Evolutionary conservation across 2,113 vertebrate species (phyloP).

Genomic region (Phrynosoma platyrhinos): DNA sequence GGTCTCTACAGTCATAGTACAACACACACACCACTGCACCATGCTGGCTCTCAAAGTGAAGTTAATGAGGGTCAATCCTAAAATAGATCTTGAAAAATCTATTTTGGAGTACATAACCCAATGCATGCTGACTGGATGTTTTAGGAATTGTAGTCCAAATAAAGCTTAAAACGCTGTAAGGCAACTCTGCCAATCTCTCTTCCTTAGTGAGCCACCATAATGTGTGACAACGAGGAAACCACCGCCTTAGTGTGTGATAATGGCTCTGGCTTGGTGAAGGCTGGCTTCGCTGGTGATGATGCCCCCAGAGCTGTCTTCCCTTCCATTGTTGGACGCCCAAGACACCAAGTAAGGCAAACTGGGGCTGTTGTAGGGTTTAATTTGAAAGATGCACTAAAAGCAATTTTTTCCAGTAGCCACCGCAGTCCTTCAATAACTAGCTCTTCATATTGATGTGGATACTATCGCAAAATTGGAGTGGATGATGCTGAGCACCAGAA

Average conservation of each 20-base stretch:
- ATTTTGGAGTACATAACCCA: no score
- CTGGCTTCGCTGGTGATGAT: slow-evolving; percentile 97
- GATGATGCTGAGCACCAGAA: no score
- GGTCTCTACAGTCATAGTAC: no score
- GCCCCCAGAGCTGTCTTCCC: slow-evolving; percentile 98
- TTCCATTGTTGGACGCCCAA: slow-evolving; percentile 96
- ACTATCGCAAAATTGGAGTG: not conserved
- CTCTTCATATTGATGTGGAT: not conserved
- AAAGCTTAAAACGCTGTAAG: no score
- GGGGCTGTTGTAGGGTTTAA: not conserved
- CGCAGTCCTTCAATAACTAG: not conserved
- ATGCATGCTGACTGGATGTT: no score
- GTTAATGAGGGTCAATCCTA: not conserved
- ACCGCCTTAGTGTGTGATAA: slow-evolving; percentile 99
- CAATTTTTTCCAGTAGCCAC: not conserved
- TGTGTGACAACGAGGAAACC: slow-evolving; percentile 99
- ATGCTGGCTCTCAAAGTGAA: not conserved
- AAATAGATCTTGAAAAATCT: no score
- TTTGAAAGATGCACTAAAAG: not conserved
- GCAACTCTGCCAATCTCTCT: not conserved
- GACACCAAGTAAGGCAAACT: slow-evolving; percentile 88
- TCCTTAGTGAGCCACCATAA: slow-evolving; percentile 68
- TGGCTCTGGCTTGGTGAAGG: slow-evolving; percentile 97
- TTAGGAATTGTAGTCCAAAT: no score
- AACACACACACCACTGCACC: no score